These are phyloP conservation scores for Gymnogyps californianus DNA, from an alignment of 2,113 vertebrate genomes.

Conservation along the genomic window DNA sequence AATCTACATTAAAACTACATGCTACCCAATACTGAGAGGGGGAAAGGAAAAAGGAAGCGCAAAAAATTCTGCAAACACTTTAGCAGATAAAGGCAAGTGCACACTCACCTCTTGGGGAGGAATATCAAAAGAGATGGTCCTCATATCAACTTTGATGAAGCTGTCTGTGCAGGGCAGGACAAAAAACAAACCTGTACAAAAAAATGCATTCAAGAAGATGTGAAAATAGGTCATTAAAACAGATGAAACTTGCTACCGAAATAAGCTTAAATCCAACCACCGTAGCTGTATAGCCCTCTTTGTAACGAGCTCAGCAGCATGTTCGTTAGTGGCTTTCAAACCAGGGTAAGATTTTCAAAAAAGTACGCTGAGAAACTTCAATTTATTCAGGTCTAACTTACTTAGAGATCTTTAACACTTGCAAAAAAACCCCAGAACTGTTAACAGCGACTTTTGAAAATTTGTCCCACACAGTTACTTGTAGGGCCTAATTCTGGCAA, in stretches of 20 bases:
- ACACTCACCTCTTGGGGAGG: constrained; percentile 91
- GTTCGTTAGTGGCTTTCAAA: background rate
- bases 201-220: background rate
- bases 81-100: background rate
- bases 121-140: constrained; percentile 94
- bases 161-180: constrained; percentile 94
- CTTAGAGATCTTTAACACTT: background rate
- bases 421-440: background rate
- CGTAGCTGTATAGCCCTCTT: background rate
- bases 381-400: background rate
- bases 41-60: background rate
- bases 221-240: background rate
- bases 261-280: background rate
- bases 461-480: background rate
- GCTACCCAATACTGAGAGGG: background rate
- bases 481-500: background rate
- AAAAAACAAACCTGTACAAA: constrained; percentile 88
- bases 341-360: background rate
- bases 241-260: background rate
- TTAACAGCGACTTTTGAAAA: background rate
- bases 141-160: constrained; percentile 97
- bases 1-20: background rate
- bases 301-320: background rate
- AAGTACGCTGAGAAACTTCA: background rate
- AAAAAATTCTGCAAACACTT: background rate